phyloP scores from a whole-genome alignment of 64 coral and sea anemone species.

The Platygyra sinensis region DNA sequence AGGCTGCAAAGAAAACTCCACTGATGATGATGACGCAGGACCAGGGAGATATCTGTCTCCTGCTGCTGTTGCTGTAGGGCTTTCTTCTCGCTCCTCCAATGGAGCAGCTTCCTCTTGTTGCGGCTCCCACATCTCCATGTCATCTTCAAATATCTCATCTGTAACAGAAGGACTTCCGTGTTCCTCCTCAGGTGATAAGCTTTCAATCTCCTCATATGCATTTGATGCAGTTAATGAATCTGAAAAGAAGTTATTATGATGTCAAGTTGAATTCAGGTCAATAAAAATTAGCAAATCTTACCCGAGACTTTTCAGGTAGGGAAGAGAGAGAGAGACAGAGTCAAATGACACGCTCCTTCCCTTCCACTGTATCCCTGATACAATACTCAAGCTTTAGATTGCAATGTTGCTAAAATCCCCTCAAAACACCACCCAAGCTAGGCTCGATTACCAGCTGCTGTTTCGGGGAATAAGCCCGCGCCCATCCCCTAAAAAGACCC shows the following conservation, averaged over 20 bases:
- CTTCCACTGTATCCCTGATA: no score
- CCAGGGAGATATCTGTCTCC: neutral
- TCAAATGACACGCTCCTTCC: no score
- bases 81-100: neutral
- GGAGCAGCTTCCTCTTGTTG: neutral
- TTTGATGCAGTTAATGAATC: constrained; percentile 16
- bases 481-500: no score
- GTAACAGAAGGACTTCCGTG: neutral
- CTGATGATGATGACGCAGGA: constrained; percentile 13
- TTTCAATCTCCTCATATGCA: constrained; percentile 16
- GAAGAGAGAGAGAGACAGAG: no score
- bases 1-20: constrained; percentile 51
- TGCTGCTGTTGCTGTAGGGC: neutral
- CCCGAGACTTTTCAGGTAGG: no score
- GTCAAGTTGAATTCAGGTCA: no score
- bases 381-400: no score
- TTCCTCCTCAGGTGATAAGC: neutral
- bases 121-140: neutral
- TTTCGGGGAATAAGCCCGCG: no score
- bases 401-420: no score
- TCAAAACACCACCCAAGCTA: no score
- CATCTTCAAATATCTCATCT: constrained; percentile 5
- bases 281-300: no score
- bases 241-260: neutral
- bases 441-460: no score